phyloP scores from a whole-genome alignment of 1,140 invertebrate genomes.

The Scylla paramamosain region DNA sequence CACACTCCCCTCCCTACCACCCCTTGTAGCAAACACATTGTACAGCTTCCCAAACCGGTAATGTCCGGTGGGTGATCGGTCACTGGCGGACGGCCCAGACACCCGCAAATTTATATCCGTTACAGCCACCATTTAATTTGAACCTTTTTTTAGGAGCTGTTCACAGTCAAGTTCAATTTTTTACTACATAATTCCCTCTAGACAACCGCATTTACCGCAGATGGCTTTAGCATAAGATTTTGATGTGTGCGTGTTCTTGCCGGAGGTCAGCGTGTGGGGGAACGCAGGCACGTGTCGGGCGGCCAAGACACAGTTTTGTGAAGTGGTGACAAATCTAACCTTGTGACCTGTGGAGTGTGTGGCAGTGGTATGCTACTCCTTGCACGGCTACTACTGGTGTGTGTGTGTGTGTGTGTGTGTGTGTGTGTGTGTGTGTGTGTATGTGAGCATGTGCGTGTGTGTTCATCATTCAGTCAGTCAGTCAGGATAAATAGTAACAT shows the following conservation, averaged over 20 bases:
- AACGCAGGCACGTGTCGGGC: neutral
- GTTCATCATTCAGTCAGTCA: neutral
- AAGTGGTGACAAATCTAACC: no score
- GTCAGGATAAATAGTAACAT: neutral
- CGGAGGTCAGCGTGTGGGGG: neutral
- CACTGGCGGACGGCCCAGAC: neutral
- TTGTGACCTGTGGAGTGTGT: no score
- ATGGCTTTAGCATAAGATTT: constrained; percentile 71
- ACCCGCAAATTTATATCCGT: neutral
- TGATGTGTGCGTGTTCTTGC: constrained; percentile 48
- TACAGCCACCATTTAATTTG: neutral
- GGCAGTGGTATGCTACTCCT: no score
- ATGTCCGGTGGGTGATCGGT: neutral
- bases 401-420: neutral
- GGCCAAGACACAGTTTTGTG: no score
- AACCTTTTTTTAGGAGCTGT: neutral
- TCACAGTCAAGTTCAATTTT: constrained; percentile 54
- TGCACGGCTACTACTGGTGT: no score
- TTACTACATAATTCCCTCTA: constrained; percentile 69
- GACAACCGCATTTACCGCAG: constrained; percentile 67
- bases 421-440: constrained; percentile 17
- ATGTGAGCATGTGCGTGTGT: neutral
- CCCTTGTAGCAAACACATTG: constrained; percentile 68
- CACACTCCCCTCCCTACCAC: neutral
- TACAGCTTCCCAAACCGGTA: constrained; percentile 35